Conservation (phyloP, 2,113 vertebrate species). For the Origma solitaria region DNA sequence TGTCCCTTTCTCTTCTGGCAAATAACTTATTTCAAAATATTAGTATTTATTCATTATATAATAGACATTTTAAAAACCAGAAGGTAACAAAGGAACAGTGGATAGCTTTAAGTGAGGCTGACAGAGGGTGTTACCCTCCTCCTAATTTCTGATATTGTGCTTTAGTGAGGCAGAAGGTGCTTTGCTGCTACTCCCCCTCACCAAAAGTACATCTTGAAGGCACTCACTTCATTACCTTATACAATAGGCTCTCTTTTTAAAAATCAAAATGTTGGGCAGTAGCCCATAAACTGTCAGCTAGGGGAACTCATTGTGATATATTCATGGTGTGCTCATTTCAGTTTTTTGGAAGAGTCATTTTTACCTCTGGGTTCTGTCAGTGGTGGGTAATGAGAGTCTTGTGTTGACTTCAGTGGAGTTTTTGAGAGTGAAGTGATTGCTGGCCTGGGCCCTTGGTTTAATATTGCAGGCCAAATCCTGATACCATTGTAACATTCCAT, state of each 20-base stretch:
- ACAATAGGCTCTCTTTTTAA: neutral
- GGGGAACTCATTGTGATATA: neutral
- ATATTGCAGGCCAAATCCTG: neutral
- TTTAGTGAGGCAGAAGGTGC: neutral
- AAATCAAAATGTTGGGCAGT: slow-evolving; percentile 1
- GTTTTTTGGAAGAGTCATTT: slow-evolving; percentile 3
- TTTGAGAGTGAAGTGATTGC: neutral
- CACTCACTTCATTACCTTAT: slow-evolving; percentile 15
- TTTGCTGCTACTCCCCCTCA: neutral
- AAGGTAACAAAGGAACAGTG: neutral
- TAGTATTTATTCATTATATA: neutral
- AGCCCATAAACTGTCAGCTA: slow-evolving; percentile 16
- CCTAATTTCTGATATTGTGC: neutral
- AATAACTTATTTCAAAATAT: neutral
- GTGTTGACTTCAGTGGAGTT: neutral
- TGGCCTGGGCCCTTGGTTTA: neutral
- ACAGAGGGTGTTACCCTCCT: neutral
- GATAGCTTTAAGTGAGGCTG: neutral
- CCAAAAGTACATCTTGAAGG: neutral
- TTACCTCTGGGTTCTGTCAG: slow-evolving; percentile 34
- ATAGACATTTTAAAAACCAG: neutral
- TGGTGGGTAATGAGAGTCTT: neutral
- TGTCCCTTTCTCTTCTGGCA: neutral
- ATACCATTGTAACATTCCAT: neutral
- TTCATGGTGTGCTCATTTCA: neutral